Percentiles rank a stretch among this genome's conserved stretches.
These are phyloP conservation scores for Protaetia brevitarsis DNA, from an alignment of 1,140 invertebrate genomes.

Conservation along the genomic window DNA sequence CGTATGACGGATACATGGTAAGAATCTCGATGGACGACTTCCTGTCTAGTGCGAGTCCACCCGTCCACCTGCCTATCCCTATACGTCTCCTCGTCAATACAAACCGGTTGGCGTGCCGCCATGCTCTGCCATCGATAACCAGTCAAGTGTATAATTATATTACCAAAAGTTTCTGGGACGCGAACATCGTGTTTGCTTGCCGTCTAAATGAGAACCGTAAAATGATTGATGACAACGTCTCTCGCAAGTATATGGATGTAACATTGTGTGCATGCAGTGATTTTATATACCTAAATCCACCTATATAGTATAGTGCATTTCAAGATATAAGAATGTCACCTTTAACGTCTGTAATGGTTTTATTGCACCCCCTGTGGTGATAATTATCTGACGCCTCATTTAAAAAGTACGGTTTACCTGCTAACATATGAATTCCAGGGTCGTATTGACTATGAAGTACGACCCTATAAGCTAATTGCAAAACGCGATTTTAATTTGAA, in stretches of 20 bases:
- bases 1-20: constrained; percentile 88
- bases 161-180: neutral
- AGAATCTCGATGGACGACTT: constrained; percentile 43
- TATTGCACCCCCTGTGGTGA: too few species aligned
- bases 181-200: neutral
- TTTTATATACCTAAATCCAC: neutral
- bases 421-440: too few species aligned
- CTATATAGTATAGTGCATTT: too few species aligned
- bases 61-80: neutral
- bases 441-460: too few species aligned
- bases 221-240: neutral
- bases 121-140: neutral
- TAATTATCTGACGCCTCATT: neutral
- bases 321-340: too few species aligned
- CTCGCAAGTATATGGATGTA: neutral
- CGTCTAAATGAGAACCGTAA: neutral
- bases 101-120: neutral
- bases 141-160: constrained; percentile 11
- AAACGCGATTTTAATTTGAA: too few species aligned
- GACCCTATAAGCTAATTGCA: too few species aligned
- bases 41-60: neutral
- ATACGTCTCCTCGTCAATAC: neutral
- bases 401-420: neutral
- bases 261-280: neutral
- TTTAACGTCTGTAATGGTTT: too few species aligned